Percentiles rank a stretch among this genome's conserved stretches.
phyloP scores from a whole-genome alignment of 2,888 invertebrate genomes.

The Agrotis segetum region DNA sequence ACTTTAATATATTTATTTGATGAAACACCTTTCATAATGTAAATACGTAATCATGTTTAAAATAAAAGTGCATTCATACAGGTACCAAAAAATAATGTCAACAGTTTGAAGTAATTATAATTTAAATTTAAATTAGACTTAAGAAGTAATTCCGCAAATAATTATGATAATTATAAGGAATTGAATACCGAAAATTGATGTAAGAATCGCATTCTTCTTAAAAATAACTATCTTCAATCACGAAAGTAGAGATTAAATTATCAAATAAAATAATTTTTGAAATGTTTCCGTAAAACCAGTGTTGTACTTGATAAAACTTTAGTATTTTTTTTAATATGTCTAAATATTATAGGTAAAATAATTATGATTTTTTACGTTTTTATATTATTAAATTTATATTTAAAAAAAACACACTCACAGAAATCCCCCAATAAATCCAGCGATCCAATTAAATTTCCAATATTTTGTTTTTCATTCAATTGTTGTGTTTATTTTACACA shows the following conservation, averaged over 20 bases:
- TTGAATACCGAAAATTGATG: background rate
- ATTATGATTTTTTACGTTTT: background rate
- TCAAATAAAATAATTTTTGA: no score
- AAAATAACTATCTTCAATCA: background rate
- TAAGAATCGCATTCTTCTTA: background rate
- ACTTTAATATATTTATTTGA: slow-evolving; percentile 17
- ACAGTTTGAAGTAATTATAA: slow-evolving; percentile 20
- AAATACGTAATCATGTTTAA: background rate
- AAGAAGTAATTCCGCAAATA: background rate
- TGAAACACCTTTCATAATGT: slow-evolving; percentile 21
- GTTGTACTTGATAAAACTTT: background rate
- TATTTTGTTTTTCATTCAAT: slow-evolving; percentile 65
- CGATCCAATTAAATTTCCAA: slow-evolving; percentile 39
- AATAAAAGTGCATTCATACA: background rate
- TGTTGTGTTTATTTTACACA: slow-evolving; percentile 52
- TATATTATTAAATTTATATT: background rate
- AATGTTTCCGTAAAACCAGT: background rate
- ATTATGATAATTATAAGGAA: background rate
- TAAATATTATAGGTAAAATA: background rate
- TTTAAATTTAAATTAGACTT: slow-evolving; percentile 2
- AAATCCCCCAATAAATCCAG: slow-evolving; percentile 41
- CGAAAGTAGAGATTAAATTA: no score
- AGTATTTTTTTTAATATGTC: background rate
- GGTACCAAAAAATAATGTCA: background rate
- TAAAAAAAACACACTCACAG: slow-evolving; percentile 56